These are phyloP conservation scores for Nyctereutes procyonoides DNA, from an alignment of 2,113 vertebrate genomes.

Conservation along the genomic window DNA sequence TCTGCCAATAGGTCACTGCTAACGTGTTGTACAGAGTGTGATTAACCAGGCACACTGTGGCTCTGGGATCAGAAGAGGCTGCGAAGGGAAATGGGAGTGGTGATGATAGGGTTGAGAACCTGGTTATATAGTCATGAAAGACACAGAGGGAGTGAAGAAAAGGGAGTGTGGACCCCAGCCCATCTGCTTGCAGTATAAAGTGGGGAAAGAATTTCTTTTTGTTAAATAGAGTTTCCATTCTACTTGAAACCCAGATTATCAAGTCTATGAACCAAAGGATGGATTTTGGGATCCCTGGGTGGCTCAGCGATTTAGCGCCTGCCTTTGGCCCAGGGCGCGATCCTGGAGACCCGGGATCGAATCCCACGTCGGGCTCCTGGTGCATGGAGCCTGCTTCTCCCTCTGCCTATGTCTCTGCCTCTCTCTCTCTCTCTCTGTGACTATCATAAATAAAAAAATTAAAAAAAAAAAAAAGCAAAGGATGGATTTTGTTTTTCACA, in stretches of 20 bases:
- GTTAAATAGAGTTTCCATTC: neutral
- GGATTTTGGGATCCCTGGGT: too few relatives aligned
- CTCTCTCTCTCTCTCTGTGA: too few relatives aligned
- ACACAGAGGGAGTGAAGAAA: neutral
- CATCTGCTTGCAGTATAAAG: neutral
- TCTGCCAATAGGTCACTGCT: neutral
- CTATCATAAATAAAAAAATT: too few relatives aligned
- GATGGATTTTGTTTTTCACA: neutral
- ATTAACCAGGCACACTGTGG: rapidly evolving
- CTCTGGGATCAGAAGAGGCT: neutral
- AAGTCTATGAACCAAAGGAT: neutral
- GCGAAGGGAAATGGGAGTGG: neutral
- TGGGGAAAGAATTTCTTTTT: neutral
- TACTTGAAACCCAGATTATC: neutral
- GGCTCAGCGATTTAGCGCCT: too few relatives aligned
- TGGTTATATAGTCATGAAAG: neutral
- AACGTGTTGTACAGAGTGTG: neutral
- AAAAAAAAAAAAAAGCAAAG: too few relatives aligned
- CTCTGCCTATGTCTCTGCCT: too few relatives aligned
- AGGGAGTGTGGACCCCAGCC: neutral
- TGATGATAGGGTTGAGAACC: neutral
- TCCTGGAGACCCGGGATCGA: too few relatives aligned
- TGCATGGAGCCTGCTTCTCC: too few relatives aligned
- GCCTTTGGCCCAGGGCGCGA: too few relatives aligned
- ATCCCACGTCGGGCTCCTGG: too few relatives aligned